These are phyloP conservation scores for Agriopis marginaria DNA, from an alignment of 2,888 invertebrate species.

Conservation along the genomic window DNA sequence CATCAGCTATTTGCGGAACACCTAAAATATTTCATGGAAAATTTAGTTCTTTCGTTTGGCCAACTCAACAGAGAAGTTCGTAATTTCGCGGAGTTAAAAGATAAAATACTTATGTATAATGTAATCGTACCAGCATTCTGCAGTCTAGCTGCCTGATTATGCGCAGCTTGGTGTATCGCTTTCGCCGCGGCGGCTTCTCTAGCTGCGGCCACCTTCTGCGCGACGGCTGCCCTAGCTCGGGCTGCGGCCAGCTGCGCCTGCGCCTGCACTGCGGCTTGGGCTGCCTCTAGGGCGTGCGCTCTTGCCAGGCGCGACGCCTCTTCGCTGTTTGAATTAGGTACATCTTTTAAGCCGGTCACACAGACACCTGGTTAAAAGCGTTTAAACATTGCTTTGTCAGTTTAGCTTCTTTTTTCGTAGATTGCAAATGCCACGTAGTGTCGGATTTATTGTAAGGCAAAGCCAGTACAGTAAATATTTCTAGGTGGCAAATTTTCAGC, in stretches of 20 bases:
- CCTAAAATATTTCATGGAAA: too few species aligned
- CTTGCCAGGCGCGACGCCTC: conserved; percentile 89
- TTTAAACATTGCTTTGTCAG: too few species aligned
- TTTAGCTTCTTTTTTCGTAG: too few species aligned
- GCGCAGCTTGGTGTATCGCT: conserved; percentile 89
- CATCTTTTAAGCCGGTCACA: too few species aligned
- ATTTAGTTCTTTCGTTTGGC: too few species aligned
- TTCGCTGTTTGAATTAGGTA: conserved; percentile 71
- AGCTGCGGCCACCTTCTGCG: conserved; percentile 90
- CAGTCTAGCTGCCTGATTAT: conserved; percentile 89
- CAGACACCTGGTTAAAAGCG: too few species aligned
- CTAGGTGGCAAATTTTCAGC: too few species aligned
- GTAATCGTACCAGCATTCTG: conserved; percentile 85
- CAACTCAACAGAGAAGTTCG: too few species aligned
- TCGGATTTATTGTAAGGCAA: too few species aligned
- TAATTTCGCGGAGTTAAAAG: not conserved
- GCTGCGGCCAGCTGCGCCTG: conserved; percentile 90
- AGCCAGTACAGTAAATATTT: too few species aligned
- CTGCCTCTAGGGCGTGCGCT: conserved; percentile 89
- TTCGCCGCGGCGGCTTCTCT: conserved; percentile 91
- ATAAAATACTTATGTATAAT: not conserved
- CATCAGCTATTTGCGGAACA: too few species aligned
- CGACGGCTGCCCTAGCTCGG: conserved; percentile 90
- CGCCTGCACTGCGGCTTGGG: conserved; percentile 88
- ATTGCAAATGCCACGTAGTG: too few species aligned